Evolutionary conservation across 2,888 invertebrate species (phyloP).

Genomic region (Drosophila histrio): DNA sequence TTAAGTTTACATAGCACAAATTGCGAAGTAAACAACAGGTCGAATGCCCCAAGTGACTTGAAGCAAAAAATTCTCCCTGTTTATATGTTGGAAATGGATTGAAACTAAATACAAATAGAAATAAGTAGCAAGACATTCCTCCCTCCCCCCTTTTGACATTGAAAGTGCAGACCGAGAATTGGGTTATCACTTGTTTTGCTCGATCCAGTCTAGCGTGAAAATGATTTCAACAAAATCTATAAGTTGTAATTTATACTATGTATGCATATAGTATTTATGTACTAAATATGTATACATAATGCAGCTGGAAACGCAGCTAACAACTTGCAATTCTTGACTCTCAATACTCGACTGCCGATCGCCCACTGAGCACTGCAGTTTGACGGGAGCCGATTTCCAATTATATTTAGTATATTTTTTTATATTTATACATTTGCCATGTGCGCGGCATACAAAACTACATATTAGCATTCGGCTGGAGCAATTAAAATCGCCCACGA

Average conservation of each 20-base stretch:
- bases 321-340: conserved; percentile 24
- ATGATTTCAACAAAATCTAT: conserved; percentile 33
- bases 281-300: conserved; percentile 5
- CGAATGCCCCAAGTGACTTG: conserved; percentile 38
- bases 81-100: conserved; percentile 31
- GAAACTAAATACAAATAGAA: conserved; percentile 26
- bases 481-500: conserved; percentile 46
- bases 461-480: conserved; percentile 38
- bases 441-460: conserved; percentile 45
- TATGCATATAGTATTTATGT: neutral
- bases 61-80: conserved; percentile 24
- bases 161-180: conserved; percentile 41
- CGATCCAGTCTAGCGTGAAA: conserved; percentile 27
- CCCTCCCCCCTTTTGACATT: conserved; percentile 44
- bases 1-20: conserved; percentile 61
- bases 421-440: conserved; percentile 35
- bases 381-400: conserved; percentile 15
- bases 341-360: conserved; percentile 26
- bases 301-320: conserved; percentile 39
- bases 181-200: conserved; percentile 53
- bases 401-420: conserved; percentile 9
- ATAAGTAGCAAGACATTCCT: neutral
- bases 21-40: conserved; percentile 59
- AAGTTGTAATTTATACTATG: conserved; percentile 30
- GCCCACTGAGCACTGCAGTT: conserved; percentile 35